A percentile compares a stretch with the other conserved stretches of the same genome.
Conservation (phyloP, 2,113 vertebrate genomes). For the Phylloscopus trochilus region DNA sequence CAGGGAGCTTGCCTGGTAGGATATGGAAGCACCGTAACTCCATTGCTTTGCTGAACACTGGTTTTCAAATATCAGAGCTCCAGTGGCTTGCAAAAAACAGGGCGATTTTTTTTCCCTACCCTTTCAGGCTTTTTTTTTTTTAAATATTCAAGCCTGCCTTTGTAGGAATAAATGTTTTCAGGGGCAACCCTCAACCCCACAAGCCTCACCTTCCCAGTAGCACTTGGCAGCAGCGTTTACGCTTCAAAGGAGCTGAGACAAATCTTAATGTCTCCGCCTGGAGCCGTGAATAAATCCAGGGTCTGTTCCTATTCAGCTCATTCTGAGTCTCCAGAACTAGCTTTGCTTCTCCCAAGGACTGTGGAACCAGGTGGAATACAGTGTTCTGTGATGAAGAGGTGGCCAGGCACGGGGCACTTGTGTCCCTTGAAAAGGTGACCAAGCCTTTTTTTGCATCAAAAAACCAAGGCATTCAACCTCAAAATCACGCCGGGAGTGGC, state of each 20-base stretch:
- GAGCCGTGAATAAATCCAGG: background rate
- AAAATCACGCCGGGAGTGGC: background rate
- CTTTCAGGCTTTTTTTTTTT: background rate
- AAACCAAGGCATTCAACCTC: background rate
- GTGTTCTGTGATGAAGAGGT: background rate
- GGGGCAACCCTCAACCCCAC: background rate
- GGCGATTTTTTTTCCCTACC: background rate
- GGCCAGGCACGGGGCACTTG: background rate
- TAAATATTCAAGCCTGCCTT: background rate
- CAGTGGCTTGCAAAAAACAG: background rate
- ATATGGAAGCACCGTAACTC: accelerated
- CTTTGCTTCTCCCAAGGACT: background rate
- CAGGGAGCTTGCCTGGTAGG: background rate
- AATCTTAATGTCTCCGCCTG: background rate
- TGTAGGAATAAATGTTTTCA: background rate
- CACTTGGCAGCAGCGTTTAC: accelerated
- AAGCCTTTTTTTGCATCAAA: background rate
- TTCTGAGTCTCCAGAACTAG: background rate
- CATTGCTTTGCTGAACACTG: background rate
- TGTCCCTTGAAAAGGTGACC: background rate
- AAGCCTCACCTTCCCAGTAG: background rate
- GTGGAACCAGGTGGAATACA: background rate
- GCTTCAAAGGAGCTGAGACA: background rate
- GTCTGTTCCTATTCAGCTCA: background rate
- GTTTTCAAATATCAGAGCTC: background rate